Percentiles rank a stretch among this genome's conserved stretches.
Conservation (phyloP, 2,113 vertebrate species). For the Silurus meridionalis region DNA sequence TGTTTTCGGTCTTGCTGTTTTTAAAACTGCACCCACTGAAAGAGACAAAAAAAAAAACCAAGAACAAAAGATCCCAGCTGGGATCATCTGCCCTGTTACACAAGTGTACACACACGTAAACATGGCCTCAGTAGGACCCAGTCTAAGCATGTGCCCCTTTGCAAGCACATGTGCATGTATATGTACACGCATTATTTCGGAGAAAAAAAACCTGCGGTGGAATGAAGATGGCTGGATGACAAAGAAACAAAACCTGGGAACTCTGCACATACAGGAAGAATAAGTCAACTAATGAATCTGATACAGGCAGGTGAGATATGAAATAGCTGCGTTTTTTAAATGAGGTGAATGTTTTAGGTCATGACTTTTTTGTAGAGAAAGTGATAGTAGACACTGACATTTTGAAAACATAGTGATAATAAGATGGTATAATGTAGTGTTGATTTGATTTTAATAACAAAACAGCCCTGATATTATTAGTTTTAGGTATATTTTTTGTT, state of each 20-base stretch:
- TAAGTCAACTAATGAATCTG: background rate
- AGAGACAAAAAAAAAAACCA: conserved; percentile 11
- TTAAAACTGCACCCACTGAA: background rate
- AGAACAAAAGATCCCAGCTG: conserved; percentile 47
- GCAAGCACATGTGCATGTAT: background rate
- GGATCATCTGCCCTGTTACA: conserved; percentile 52
- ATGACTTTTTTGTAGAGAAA: background rate
- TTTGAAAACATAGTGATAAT: too few relatives aligned
- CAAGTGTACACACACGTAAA: conserved; percentile 44
- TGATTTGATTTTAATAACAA: too few relatives aligned
- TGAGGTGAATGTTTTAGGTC: background rate
- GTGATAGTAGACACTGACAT: background rate
- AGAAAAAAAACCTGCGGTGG: background rate
- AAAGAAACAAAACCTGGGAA: background rate
- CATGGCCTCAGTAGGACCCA: background rate
- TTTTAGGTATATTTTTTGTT: background rate
- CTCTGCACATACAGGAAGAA: background rate
- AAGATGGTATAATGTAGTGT: too few relatives aligned
- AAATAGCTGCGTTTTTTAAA: background rate
- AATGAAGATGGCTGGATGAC: background rate
- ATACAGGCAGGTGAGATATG: background rate
- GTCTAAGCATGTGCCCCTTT: background rate
- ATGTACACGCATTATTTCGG: background rate
- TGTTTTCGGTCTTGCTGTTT: background rate
- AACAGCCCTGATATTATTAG: background rate